Base-by-base conservation (phyloP, 1,140 invertebrate species). In the Ceratina australensis region DNA sequence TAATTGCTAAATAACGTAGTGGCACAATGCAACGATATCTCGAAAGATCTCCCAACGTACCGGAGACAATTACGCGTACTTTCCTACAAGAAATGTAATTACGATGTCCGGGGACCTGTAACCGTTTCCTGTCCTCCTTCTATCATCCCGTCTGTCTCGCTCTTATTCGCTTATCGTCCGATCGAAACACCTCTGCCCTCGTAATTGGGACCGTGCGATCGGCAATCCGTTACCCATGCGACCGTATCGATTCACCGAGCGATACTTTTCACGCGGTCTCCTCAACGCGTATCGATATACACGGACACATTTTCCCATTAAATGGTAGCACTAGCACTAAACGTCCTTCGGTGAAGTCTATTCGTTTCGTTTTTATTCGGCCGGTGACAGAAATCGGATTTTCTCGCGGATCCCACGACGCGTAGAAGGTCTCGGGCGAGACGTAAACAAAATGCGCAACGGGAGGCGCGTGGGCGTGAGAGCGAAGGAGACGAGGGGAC, bases 21-120 rank as follows among this genome's bases (percentile, higher is more conserved):
- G 57, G 24, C 47, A n/a, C 65, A 49, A 52, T 66, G 61, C 22
- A 77, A 77, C 57, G 50, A 64, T 75, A 78, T 28, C 52, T 49
- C 56, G 57, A 52, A 50, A 16, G 74, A 77, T 61, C 66, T 61
- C 54, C 50, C 74, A n/a, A 49, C 66, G 66, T 42, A 15, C 57
- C 16, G n/a, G n/a, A 5, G 12, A 77, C 56, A 71, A 77, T 71
- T 61, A 61, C 61, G 74, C 74, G 66, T 61, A 49, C 42, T 52
- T 22, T 50, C 74, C 57, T 26, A 56, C 57, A 71, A 69, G 74
- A 77, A 77, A 75, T 47, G 42, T 67, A 75, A 75, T 75, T 75
- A 67, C 72, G 22, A 67, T 67, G 50, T 64, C 63, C 50, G 22
- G 20, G 63, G 63, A 10, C 28, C 52, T 33, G 52, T 28, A 42